These are phyloP conservation scores for Callaeas wilsoni DNA, from an alignment of 2,113 vertebrate species.

Conservation along the genomic window DNA sequence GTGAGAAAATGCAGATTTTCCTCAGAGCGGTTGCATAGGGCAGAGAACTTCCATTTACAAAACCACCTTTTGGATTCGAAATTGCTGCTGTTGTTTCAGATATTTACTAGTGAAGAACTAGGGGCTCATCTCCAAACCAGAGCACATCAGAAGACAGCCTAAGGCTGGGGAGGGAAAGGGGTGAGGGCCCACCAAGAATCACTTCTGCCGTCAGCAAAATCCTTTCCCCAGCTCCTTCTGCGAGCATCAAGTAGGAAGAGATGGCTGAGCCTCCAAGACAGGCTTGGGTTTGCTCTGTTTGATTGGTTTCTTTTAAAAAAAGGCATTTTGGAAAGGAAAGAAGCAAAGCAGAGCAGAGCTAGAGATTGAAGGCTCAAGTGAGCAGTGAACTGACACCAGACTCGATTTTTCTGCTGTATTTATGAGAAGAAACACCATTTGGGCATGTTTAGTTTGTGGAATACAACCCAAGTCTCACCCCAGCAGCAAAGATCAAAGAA, in stretches of 20 bases:
- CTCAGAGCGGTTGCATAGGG: not conserved
- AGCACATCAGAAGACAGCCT: not conserved
- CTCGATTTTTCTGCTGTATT: not conserved
- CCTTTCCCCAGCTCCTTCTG: not conserved
- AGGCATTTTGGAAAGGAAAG: not conserved
- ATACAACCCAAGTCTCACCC: not conserved
- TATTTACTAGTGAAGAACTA: not conserved
- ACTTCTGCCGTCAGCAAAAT: not conserved
- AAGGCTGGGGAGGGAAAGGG: not conserved
- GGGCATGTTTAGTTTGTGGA: not conserved
- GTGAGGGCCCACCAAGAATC: not conserved
- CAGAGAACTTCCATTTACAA: not conserved
- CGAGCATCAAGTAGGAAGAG: not conserved
- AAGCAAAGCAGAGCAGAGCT: not conserved
- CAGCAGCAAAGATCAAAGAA: not conserved
- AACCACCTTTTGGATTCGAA: not conserved
- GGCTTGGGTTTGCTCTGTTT: not conserved
- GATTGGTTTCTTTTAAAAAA: not conserved
- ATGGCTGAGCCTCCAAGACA: not conserved
- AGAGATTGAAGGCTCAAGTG: not conserved
- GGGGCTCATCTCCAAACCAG: not conserved
- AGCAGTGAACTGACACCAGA: not conserved
- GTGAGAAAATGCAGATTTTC: not conserved
- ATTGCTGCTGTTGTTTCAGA: not conserved
- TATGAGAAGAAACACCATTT: not conserved